Conservation (phyloP, 1,140 invertebrate species). For the Zophobas morio region DNA sequence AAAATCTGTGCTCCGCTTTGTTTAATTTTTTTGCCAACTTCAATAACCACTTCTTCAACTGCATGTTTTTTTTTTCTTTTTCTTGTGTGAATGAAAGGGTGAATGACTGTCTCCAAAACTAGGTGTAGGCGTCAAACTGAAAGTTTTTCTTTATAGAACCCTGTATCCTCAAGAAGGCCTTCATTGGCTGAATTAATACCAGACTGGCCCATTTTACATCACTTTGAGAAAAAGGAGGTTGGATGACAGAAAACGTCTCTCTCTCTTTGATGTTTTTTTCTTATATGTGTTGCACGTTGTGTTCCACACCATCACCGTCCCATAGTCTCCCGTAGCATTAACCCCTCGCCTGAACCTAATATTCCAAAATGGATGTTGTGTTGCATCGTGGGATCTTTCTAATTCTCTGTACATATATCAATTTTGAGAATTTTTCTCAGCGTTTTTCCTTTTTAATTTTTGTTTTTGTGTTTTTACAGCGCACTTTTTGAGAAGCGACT, state of each 20-base stretch:
- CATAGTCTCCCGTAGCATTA: slow-evolving; percentile 29
- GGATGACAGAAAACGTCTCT: slow-evolving; percentile 67
- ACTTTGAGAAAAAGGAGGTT: slow-evolving; percentile 85
- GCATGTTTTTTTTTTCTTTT: slow-evolving; percentile 40
- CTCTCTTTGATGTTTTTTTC: slow-evolving; percentile 54
- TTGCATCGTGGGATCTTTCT: slow-evolving; percentile 52
- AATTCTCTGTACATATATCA: slow-evolving; percentile 54
- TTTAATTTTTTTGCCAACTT: slow-evolving; percentile 25
- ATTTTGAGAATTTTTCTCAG: slow-evolving; percentile 52
- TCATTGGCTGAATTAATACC: slow-evolving; percentile 96
- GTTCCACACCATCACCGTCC: slow-evolving; percentile 38
- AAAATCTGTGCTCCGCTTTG: slow-evolving; percentile 44
- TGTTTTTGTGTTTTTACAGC: slow-evolving; percentile 55
- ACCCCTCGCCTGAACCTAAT: slow-evolving; percentile 46
- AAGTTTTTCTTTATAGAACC: slow-evolving; percentile 72
- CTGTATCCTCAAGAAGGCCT: slow-evolving; percentile 82
- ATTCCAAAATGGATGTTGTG: slow-evolving; percentile 58
- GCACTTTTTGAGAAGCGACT: slow-evolving; percentile 49
- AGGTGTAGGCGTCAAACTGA: slow-evolving; percentile 43
- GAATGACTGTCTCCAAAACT: slow-evolving; percentile 48
- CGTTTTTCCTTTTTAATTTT: slow-evolving; percentile 44
- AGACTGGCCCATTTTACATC: slow-evolving; percentile 95
- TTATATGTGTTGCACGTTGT: slow-evolving; percentile 55
- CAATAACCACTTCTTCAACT: slow-evolving; percentile 11
- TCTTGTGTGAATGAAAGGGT: slow-evolving; percentile 40